A percentile compares a stretch with the other conserved stretches of the same genome.
Evolutionary conservation across 1,140 invertebrate species (phyloP).

Genomic region (Mizuhopecten yessoensis): DNA sequence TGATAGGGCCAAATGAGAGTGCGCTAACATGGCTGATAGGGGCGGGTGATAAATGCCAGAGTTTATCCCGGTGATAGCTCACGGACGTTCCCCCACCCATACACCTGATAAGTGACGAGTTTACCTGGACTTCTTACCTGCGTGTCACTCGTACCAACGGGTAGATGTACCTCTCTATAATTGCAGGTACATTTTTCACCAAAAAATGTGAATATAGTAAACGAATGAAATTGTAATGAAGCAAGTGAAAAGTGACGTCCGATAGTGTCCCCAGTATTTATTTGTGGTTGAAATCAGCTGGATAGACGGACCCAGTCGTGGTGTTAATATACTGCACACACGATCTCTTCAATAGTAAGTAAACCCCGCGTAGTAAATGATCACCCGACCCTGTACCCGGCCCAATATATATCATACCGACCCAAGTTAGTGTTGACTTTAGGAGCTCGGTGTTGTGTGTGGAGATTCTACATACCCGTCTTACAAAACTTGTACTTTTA

Average conservation of each 20-base stretch:
- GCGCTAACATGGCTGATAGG: slow-evolving; percentile 5
- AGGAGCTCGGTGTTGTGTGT: not conserved
- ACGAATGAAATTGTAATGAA: too few species aligned
- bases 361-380: not conserved
- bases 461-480: not conserved
- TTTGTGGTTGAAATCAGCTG: too few species aligned
- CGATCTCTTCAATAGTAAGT: not conserved
- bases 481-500: slow-evolving; percentile 9
- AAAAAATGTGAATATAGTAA: too few species aligned
- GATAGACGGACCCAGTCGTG: too few species aligned
- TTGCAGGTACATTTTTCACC: too few species aligned
- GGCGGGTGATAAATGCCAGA: not conserved
- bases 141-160: not conserved
- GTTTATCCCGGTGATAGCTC: slow-evolving; percentile 23
- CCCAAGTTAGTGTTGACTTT: not conserved
- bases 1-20: not conserved
- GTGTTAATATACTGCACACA: too few species aligned
- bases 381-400: not conserved
- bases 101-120: not conserved
- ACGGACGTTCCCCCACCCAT: not conserved
- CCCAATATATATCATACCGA: not conserved
- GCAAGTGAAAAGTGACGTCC: too few species aligned
- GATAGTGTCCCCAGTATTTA: too few species aligned
- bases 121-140: not conserved
- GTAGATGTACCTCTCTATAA: not conserved